phyloP scores from a whole-genome alignment of 2,113 vertebrate genomes.

The Telmatochromis sp. region DNA sequence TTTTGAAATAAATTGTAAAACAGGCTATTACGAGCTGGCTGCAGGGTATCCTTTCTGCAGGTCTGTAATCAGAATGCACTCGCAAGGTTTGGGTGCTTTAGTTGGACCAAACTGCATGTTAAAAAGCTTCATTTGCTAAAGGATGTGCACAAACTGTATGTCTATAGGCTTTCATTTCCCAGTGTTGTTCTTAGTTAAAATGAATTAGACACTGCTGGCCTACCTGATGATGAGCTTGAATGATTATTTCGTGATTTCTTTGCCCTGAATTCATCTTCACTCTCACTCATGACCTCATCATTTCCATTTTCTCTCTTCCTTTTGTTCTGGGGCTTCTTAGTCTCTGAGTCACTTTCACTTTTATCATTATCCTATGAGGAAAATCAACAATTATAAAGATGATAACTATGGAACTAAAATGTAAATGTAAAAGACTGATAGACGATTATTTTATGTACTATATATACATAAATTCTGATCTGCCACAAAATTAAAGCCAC shows the following conservation, averaged over 20 bases:
- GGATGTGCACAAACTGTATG: not conserved
- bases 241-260: slow-evolving; percentile 24
- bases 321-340: slow-evolving; percentile 26
- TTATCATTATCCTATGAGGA: slow-evolving; percentile 22
- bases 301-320: slow-evolving; percentile 53
- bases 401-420: not conserved
- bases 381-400: not conserved
- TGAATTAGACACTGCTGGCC: not conserved
- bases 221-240: slow-evolving; percentile 33
- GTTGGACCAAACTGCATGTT: not conserved
- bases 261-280: slow-evolving; percentile 10
- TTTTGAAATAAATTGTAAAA: not conserved
- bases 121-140: not conserved
- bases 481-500: not conserved
- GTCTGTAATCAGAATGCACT: not conserved
- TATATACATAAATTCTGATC: not conserved
- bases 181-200: not conserved
- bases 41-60: not conserved
- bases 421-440: not conserved
- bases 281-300: not conserved
- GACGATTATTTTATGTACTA: not conserved
- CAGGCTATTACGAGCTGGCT: not conserved
- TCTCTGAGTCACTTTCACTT: slow-evolving; percentile 30
- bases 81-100: not conserved
- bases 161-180: not conserved